Percentiles rank a stretch among this genome's conserved stretches.
Conservation (phyloP, 1,140 invertebrate genomes). For the Cherax destructor region DNA sequence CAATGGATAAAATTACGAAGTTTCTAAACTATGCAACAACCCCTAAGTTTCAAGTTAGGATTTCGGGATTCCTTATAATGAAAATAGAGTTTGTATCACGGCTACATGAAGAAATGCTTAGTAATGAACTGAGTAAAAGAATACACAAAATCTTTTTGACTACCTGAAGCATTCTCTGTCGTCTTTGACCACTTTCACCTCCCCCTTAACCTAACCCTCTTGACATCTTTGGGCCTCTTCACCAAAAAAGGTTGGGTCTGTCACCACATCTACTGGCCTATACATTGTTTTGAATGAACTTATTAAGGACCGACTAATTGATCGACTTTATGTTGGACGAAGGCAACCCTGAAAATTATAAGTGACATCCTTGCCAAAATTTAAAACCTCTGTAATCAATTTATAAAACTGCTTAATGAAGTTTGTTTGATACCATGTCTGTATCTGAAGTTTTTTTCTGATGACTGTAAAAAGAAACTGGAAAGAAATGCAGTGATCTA, state of each 20-base stretch:
- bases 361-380: background rate
- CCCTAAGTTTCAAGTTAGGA: conserved; percentile 4
- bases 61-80: conserved; percentile 19
- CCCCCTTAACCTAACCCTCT: conserved; percentile 50
- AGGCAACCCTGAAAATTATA: no score
- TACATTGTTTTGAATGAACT: conserved; percentile 36
- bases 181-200: conserved; percentile 39
- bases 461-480: background rate
- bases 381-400: background rate
- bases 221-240: conserved; percentile 45
- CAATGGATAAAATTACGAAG: background rate
- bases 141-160: conserved; percentile 24
- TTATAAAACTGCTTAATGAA: background rate
- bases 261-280: conserved; percentile 38
- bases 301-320: conserved; percentile 12
- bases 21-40: background rate
- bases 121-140: conserved; percentile 4
- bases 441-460: background rate
- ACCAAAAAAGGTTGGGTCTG: background rate
- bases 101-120: conserved; percentile 43
- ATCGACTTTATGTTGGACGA: background rate
- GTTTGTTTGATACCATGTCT: background rate
- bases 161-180: conserved; percentile 18
- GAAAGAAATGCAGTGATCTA: background rate
- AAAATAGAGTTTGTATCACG: conserved; percentile 36